phyloP scores from a whole-genome alignment of 2,888 invertebrate species.

The Cryptus viduatorius region DNA sequence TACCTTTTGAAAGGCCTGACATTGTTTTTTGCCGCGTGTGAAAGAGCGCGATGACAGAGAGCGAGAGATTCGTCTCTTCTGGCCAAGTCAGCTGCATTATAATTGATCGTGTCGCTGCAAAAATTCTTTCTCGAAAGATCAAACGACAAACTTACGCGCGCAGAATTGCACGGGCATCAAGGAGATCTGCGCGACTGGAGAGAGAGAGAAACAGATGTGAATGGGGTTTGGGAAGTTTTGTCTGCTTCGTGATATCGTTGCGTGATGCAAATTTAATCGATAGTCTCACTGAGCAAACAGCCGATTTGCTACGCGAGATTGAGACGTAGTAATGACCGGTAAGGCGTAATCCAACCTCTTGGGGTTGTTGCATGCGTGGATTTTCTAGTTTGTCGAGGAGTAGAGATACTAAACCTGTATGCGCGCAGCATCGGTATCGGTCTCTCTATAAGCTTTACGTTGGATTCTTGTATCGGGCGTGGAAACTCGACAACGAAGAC shows the following conservation, averaged over 20 bases:
- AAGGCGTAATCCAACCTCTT: slow-evolving; percentile 65
- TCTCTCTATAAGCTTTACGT: background rate
- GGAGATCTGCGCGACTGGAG: too few relatives aligned
- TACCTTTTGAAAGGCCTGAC: slow-evolving; percentile 24
- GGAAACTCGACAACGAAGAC: slow-evolving; percentile 37
- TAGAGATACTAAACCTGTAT: slow-evolving; percentile 51
- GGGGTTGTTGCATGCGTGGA: slow-evolving; percentile 55
- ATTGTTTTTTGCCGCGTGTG: slow-evolving; percentile 15
- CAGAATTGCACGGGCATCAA: too few relatives aligned
- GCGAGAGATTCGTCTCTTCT: background rate
- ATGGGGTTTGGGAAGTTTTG: too few relatives aligned
- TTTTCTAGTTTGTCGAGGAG: slow-evolving; percentile 32
- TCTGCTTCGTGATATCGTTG: too few relatives aligned
- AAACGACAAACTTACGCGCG: background rate
- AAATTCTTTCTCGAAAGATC: background rate
- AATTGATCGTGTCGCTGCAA: background rate
- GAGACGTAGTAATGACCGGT: slow-evolving; percentile 66
- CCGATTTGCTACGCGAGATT: slow-evolving; percentile 60
- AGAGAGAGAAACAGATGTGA: too few relatives aligned
- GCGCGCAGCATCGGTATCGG: background rate
- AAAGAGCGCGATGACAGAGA: background rate
- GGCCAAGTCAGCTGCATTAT: background rate
- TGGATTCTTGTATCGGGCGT: slow-evolving; percentile 1
- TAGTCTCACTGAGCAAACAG: slow-evolving; percentile 46
- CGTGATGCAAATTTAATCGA: slow-evolving; percentile 68